phyloP scores from a whole-genome alignment of 2,888 invertebrate genomes.

The Pristionchus arcanus region DNA sequence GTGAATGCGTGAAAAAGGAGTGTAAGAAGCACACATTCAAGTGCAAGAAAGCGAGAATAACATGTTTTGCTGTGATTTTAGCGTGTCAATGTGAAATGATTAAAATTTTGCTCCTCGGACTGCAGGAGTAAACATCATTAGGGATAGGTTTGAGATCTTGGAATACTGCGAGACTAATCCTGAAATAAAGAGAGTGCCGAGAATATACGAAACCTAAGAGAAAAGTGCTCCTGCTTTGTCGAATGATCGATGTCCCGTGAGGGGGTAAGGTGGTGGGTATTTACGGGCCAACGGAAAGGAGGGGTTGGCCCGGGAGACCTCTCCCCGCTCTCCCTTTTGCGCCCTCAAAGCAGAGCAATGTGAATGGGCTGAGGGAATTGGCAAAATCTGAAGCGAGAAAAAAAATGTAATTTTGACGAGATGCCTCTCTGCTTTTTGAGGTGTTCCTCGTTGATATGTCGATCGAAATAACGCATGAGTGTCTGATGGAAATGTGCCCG shows the following conservation, averaged over 20 bases:
- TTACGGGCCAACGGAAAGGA: conserved; percentile 37
- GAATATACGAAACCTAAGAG: neutral
- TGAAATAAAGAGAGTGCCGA: neutral
- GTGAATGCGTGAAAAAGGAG: neutral
- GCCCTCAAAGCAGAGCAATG: neutral
- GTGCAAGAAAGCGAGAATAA: no score
- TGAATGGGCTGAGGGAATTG: neutral
- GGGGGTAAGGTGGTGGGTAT: neutral
- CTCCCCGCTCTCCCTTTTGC: neutral
- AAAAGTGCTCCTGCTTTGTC: neutral
- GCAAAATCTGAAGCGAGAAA: neutral
- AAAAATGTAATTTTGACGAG: neutral
- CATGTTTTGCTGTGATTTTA: no score
- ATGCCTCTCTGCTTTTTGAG: neutral
- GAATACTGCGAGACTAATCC: no score
- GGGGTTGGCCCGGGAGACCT: conserved; percentile 47
- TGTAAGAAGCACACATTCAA: neutral
- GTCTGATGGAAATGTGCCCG: neutral
- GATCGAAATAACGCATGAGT: neutral
- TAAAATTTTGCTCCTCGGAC: no score
- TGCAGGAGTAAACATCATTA: no score
- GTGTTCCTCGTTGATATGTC: neutral
- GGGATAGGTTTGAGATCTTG: no score
- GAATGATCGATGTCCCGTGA: neutral
- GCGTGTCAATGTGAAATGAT: no score